These are phyloP conservation scores for Heliocidaris tuberculata DNA, from an alignment of 35 echinoderm and acorn worm species.

Conservation along the genomic window DNA sequence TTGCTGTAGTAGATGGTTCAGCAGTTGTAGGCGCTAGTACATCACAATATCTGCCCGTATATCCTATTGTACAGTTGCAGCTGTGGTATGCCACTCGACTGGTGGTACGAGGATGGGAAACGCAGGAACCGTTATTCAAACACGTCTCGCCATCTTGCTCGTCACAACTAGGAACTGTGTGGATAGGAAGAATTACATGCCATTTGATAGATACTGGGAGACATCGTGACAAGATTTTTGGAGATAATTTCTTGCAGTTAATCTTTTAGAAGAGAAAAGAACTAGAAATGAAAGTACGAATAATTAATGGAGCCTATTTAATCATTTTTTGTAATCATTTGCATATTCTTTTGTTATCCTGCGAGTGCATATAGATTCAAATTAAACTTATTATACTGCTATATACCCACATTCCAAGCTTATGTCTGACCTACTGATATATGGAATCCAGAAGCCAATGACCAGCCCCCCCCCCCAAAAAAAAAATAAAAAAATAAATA, in stretches of 20 bases:
- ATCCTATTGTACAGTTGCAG: neutral
- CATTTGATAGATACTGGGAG: neutral
- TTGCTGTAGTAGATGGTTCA: neutral
- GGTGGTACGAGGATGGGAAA: constrained; percentile 21
- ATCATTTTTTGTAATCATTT: neutral
- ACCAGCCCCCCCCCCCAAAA: too few relatives aligned
- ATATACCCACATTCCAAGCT: too few relatives aligned
- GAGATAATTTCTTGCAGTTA: neutral
- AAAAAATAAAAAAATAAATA: too few relatives aligned
- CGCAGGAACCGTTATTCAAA: constrained; percentile 21
- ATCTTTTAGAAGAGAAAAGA: neutral
- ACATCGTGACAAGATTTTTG: neutral
- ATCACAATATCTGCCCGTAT: neutral
- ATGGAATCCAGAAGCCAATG: too few relatives aligned
- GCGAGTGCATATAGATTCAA: too few relatives aligned
- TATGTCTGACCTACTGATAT: too few relatives aligned
- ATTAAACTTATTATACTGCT: too few relatives aligned
- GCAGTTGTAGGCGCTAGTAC: neutral
- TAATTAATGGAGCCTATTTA: neutral
- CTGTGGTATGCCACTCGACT: constrained; percentile 13
- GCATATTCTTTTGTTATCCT: too few relatives aligned
- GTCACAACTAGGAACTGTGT: constrained; percentile 6
- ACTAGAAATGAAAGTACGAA: neutral
- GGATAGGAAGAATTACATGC: neutral
- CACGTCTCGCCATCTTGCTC: constrained; percentile 2